These are phyloP conservation scores for Aptenodytes forsteri DNA, from an alignment of 2,113 vertebrate species.

Conservation along the genomic window DNA sequence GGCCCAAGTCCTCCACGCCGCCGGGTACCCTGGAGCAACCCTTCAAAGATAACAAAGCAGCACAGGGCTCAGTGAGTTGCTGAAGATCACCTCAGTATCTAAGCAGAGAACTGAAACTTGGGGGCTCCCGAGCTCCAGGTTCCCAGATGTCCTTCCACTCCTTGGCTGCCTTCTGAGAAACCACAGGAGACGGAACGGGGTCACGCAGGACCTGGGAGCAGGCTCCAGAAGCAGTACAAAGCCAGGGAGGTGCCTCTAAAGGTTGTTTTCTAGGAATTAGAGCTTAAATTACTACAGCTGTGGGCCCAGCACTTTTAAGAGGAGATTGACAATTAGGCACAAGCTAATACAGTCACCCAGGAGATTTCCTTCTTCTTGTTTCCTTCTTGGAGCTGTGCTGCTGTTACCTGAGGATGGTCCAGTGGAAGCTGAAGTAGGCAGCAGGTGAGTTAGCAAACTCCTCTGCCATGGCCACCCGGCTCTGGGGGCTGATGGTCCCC, in stretches of 20 bases:
- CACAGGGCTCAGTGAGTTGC: neutral
- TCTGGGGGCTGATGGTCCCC: slow-evolving; percentile 74
- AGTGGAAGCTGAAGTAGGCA: slow-evolving; percentile 60
- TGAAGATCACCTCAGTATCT: neutral
- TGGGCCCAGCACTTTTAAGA: neutral
- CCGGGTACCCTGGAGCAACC: rapidly evolving
- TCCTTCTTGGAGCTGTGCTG: neutral
- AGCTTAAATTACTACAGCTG: neutral
- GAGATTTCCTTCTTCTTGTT: neutral
- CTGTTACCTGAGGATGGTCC: slow-evolving; percentile 52
- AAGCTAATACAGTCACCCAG: rapidly evolving
- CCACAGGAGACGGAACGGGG: neutral
- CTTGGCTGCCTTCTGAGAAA: neutral
- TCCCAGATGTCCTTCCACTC: neutral
- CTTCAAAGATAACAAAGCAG: neutral
- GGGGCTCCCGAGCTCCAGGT: neutral
- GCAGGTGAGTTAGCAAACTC: slow-evolving; percentile 71
- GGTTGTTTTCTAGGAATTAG: neutral
- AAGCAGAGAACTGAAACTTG: neutral
- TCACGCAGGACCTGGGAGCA: no score
- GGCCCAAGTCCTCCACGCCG: rapidly evolving
- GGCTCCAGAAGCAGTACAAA: neutral
- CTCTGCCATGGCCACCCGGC: slow-evolving; percentile 55
- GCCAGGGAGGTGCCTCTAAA: neutral
- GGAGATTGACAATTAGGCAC: rapidly evolving